Evolutionary conservation across 2,888 invertebrate species (phyloP), one percentile per base, ranked within the genome.

Genomic region (Cantharis lateralis): DNA sequence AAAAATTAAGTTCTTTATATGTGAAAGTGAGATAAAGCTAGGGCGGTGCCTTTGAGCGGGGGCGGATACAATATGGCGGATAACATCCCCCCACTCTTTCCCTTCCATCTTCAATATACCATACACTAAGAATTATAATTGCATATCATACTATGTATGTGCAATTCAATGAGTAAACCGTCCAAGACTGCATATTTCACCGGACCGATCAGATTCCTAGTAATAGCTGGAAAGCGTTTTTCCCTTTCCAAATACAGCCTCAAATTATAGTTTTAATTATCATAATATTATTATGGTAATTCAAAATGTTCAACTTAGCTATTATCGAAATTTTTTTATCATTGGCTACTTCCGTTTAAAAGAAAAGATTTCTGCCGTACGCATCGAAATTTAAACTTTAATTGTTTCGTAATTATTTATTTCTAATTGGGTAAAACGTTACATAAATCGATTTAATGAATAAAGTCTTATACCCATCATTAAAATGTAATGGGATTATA

Each of bases 21-120:
- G 84, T 80, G 79, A 74, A 82, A 85, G 79, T 70, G 83, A 86
- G 84, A 84, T 80, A 82, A 80, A 81, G 74, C 80, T 81, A 83
- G 82, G 86, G 86, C 87, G 87, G 87, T 85, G 86, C 85, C 83
- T 82, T 81, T 80, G 83, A 81, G 87, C 86, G 87, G 87, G 87
- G 88, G 88, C 87, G 87, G 87, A 83, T 87, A 88, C 88, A 88
- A 88, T 88, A 88, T 88, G 88, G 88, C 87, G 87, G 87, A 86
- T 85, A 84, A 80, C 85, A 84, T 85, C 85, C 86, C 86, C 85
- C 86, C 86, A 84, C 85, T 84, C 81, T 78, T 82, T 82, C 84
- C 84, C 86, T 86, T 84, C 85, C 84, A 82, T 81, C 83, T 84
- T 82, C 82, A 83, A 80, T 82, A 85, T 86, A 86, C 86, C 87